Evolutionary conservation across 37 sponge, comb jelly and placozoan species (phyloP).

Genomic region (Cliona cf. orientalis): DNA sequence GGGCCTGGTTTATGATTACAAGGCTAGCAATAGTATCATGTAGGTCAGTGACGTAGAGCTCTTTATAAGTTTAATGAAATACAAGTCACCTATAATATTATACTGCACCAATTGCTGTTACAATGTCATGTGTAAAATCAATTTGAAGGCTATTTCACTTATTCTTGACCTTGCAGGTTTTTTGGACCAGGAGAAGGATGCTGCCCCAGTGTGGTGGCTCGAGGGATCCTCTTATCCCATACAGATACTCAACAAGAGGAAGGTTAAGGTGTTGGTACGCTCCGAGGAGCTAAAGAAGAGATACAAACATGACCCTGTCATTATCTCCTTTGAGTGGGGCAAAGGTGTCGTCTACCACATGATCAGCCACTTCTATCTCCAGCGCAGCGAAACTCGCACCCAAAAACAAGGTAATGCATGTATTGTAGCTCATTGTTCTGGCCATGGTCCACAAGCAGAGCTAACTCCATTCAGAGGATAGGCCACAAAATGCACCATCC

Average conservation of each 20-base stretch:
- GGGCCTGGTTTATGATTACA: too few relatives aligned
- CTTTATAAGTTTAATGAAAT: too few relatives aligned
- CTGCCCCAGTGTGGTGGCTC: constrained; percentile 85
- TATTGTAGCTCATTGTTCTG: too few relatives aligned
- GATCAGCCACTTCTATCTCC: constrained; percentile 87
- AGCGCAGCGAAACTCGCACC: constrained; percentile 79
- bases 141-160: too few relatives aligned
- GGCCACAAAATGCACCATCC: too few relatives aligned
- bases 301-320: constrained; percentile 73
- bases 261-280: constrained; percentile 71
- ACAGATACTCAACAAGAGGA: constrained; percentile 72
- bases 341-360: constrained; percentile 86
- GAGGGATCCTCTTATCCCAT: constrained; percentile 79
- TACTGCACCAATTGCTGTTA: too few relatives aligned
- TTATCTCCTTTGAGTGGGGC: constrained; percentile 83
- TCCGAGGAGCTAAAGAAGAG: constrained; percentile 70
- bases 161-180: constrained; percentile 36
- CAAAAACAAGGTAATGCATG: constrained; percentile 60
- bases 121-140: too few relatives aligned
- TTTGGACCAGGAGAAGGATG: constrained; percentile 80
- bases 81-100: too few relatives aligned
- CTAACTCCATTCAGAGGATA: too few relatives aligned
- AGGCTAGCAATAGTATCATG: too few relatives aligned
- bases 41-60: too few relatives aligned
- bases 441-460: too few relatives aligned